Evolutionary conservation across 2,113 vertebrate genomes (phyloP), one percentile per base, ranked within the genome.

Genomic region (Dinomys branickii): DNA sequence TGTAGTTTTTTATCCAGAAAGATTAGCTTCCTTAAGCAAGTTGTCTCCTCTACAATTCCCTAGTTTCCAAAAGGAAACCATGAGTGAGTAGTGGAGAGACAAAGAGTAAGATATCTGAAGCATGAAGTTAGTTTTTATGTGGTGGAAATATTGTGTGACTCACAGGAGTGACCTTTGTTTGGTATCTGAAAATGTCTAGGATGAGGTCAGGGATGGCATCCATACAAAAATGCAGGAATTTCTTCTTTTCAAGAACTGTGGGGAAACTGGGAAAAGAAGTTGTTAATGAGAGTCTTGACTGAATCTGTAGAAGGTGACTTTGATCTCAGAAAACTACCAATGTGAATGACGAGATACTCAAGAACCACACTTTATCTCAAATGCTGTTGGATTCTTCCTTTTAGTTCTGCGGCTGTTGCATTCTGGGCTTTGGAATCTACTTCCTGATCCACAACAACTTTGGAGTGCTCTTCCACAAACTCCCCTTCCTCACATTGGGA

Each of bases 331-430:
- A 33, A 89, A 67, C 6, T 63, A 50, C 91, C 4, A 73, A 19
- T 58, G 67, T 61, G 44, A 56, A n/a, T 88, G 28, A 80, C 14
- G 13, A 89, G 54, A 67, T 73, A 71, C 10, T 82, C 14, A 86
- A 73, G 26, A 69, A 65, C 13, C 30, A 50, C 3, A 41, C 56
- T 89, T 87, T 14, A 56, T 11, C 35, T 93, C 24, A 71, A 83
- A 67, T 81, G 33, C 20, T 83, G 11, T 65, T 87, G 1, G 6
- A 67, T 96, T 96, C 20, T 96, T 92, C 83, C 50, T 94, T 95
- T 65, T 97, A 99, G 99, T 38, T 99, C 7, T 98, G 98, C 50
- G 99, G 99, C 11, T 98, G 98, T 59, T 97, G 94, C 0, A 96
- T 99, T 86, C 96, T 99, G 96, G 94, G 97, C 14, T 87, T 99